These are phyloP conservation scores for Entelurus aequoreus DNA, from an alignment of 2,113 vertebrate species.

Conservation along the genomic window DNA sequence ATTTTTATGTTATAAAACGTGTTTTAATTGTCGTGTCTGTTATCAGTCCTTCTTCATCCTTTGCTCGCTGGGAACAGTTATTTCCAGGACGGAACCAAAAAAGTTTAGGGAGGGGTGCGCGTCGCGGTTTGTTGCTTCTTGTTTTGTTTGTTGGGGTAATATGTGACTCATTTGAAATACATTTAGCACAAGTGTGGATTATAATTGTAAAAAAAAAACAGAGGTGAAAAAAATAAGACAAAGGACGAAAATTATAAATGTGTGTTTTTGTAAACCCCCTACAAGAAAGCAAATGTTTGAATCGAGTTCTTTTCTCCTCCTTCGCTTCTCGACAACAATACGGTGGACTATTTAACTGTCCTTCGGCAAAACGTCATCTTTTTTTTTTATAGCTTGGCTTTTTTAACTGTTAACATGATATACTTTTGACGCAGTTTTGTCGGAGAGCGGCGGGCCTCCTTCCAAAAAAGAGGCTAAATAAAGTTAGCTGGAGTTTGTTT, in stretches of 20 bases:
- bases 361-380: neutral
- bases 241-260: neutral
- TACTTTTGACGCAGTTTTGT: slow-evolving; percentile 16
- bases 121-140: neutral
- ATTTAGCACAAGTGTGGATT: neutral
- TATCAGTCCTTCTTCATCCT: too few relatives aligned
- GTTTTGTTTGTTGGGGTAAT: neutral
- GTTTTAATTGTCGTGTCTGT: too few relatives aligned
- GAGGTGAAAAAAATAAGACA: neutral
- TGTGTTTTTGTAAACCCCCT: neutral
- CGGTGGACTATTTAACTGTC: neutral
- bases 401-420: slow-evolving; percentile 14
- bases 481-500: slow-evolving; percentile 23
- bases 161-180: neutral
- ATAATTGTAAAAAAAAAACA: neutral
- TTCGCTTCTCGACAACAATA: slow-evolving; percentile 42
- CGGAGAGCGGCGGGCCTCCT: slow-evolving; percentile 12
- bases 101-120: slow-evolving; percentile 48
- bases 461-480: slow-evolving; percentile 11
- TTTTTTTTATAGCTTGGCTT: slow-evolving; percentile 6
- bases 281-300: neutral
- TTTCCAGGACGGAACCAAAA: slow-evolving; percentile 65
- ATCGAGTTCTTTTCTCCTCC: neutral
- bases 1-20: too few relatives aligned
- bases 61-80: slow-evolving; percentile 53